Conservation (phyloP, 2,113 vertebrate genomes). For the Arothron firmamentum region DNA sequence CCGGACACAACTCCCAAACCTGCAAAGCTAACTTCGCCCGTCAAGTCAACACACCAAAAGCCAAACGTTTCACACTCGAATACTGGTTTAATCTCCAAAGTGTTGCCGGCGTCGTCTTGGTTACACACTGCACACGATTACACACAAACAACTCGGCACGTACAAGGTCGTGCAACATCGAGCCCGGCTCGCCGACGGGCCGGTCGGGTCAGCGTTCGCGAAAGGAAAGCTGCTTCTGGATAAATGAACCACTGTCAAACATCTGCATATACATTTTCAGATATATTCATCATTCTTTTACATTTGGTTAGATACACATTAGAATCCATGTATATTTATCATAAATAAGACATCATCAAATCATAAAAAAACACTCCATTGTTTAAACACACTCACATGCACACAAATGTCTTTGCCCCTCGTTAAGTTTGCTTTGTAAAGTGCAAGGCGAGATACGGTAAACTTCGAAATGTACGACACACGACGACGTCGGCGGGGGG, state of each 20-base stretch:
- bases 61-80: slow-evolving; percentile 31
- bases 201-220: slow-evolving; percentile 34
- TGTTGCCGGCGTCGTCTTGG: slow-evolving; percentile 56
- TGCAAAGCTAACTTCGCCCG: background rate
- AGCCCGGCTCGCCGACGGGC: slow-evolving; percentile 46
- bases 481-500: background rate
- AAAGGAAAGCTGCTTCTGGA: slow-evolving; percentile 2
- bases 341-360: slow-evolving; percentile 60
- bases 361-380: slow-evolving; percentile 44
- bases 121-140: slow-evolving; percentile 67
- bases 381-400: slow-evolving; percentile 30
- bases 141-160: slow-evolving; percentile 59
- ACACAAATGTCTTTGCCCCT: slow-evolving; percentile 30
- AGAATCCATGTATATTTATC: slow-evolving; percentile 52
- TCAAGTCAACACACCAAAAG: background rate
- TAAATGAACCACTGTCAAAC: slow-evolving; percentile 31
- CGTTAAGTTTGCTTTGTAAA: slow-evolving; percentile 69
- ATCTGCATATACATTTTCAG: background rate
- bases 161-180: slow-evolving; percentile 69
- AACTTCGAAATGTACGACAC: slow-evolving; percentile 72
- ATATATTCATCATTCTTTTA: slow-evolving; percentile 45
- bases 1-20: too few relatives aligned
- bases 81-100: slow-evolving; percentile 62
- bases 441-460: slow-evolving; percentile 77
- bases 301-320: slow-evolving; percentile 51